Conservation (phyloP, 1,140 invertebrate species). For the Drosophila mayri region DNA sequence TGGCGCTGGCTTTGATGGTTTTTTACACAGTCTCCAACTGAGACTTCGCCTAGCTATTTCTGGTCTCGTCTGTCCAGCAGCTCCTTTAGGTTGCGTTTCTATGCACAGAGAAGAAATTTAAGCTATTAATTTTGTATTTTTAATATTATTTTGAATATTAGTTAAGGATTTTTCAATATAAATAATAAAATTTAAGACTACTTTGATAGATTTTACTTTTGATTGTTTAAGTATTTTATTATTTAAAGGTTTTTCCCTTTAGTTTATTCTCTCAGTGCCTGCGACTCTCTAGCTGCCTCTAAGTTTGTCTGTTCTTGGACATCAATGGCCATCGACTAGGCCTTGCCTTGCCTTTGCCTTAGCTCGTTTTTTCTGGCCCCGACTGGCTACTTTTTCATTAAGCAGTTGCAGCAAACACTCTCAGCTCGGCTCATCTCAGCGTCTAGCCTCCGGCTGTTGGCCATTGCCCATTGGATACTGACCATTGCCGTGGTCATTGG, state of each 20-base stretch:
- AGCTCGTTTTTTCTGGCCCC: not conserved
- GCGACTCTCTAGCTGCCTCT: conserved; percentile 4
- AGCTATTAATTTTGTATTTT: too few species aligned
- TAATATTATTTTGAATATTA: not conserved
- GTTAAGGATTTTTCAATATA: too few species aligned
- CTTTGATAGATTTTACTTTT: rapidly evolving
- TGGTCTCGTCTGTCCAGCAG: conserved; percentile 17
- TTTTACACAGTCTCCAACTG: conserved; percentile 40
- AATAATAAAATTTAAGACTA: not conserved
- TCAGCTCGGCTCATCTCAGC: conserved; percentile 19
- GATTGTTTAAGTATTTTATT: too few species aligned
- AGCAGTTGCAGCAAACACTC: conserved; percentile 43
- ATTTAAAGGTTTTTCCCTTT: not conserved
- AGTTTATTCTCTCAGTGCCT: not conserved
- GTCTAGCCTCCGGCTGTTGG: conserved; percentile 27
- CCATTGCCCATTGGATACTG: conserved; percentile 14
- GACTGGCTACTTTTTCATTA: conserved; percentile 45
- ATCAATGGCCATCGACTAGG: conserved; percentile 64
- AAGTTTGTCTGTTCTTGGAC: conserved; percentile 58
- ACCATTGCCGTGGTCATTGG: conserved; percentile 12
- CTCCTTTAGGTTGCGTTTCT: conserved; percentile 7
- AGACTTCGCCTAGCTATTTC: conserved; percentile 30
- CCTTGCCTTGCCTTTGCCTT: conserved; percentile 32
- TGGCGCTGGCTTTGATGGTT: conserved; percentile 78
- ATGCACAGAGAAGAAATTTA: not conserved